These are phyloP conservation scores for Megalops atlanticus DNA, from an alignment of 2,113 vertebrate species.

Conservation along the genomic window DNA sequence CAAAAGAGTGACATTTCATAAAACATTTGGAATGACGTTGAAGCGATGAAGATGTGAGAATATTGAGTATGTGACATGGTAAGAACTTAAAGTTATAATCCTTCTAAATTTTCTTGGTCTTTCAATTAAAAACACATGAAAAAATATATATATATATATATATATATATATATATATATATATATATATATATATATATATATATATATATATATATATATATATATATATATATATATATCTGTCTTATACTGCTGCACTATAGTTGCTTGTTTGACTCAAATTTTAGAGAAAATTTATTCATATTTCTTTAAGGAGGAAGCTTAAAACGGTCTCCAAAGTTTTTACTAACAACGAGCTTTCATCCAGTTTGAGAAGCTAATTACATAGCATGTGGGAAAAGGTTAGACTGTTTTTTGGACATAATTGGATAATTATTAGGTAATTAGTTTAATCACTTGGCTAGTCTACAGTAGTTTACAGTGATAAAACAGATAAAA, in stretches of 20 bases:
- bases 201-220: no score
- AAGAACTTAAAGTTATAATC: background rate
- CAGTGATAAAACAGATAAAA: background rate
- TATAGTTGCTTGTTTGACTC: background rate
- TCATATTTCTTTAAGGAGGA: background rate
- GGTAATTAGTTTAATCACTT: slow-evolving; percentile 21
- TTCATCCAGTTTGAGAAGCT: background rate
- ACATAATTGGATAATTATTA: slow-evolving; percentile 16
- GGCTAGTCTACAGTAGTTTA: background rate
- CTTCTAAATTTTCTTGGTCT: background rate
- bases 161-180: no score
- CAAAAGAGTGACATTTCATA: slow-evolving; percentile 20
- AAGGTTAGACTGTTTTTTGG: background rate
- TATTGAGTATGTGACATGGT: background rate
- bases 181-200: no score
- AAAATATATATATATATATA: no score
- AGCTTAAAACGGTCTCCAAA: background rate
- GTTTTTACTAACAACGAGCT: background rate
- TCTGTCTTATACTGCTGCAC: background rate
- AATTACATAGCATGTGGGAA: background rate
- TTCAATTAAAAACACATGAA: background rate
- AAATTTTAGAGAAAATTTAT: background rate
- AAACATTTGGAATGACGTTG: background rate
- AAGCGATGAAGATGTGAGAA: background rate
- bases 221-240: background rate